These are phyloP conservation scores for Anarsia innoxiella DNA, from an alignment of 2,888 invertebrate genomes.

Conservation along the genomic window DNA sequence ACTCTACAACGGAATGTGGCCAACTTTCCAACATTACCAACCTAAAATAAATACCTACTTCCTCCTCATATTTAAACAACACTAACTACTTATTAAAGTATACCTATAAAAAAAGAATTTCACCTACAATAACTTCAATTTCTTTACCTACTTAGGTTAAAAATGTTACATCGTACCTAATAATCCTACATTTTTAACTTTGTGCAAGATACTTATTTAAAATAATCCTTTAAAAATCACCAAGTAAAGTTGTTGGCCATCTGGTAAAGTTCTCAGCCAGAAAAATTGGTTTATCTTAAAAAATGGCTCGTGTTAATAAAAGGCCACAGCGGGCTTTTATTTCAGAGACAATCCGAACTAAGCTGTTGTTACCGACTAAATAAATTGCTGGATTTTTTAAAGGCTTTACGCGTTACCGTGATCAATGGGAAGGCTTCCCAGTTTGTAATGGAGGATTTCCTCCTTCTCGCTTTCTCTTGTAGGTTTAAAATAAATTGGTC, in stretches of 20 bases:
- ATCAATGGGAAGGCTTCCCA: constrained; percentile 51
- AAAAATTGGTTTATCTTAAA: constrained; percentile 1
- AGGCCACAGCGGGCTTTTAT: constrained; percentile 11
- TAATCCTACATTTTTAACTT: too few relatives aligned
- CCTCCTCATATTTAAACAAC: too few relatives aligned
- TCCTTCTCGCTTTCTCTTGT: constrained; percentile 31
- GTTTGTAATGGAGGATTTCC: constrained; percentile 58
- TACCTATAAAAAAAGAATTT: too few relatives aligned
- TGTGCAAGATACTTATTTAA: too few relatives aligned
- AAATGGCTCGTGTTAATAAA: background rate
- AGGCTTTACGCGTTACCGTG: constrained; percentile 67
- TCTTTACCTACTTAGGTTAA: too few relatives aligned
- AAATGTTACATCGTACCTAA: too few relatives aligned
- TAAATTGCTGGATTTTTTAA: constrained; percentile 69
- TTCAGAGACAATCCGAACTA: constrained; percentile 19
- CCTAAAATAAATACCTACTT: too few relatives aligned
- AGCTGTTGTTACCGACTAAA: constrained; percentile 58
- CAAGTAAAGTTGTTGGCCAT: too few relatives aligned
- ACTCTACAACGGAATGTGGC: constrained; percentile 26
- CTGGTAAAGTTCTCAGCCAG: background rate
- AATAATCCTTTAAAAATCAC: too few relatives aligned
- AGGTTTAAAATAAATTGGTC: background rate
- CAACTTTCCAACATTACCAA: constrained; percentile 14
- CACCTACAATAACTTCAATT: too few relatives aligned
- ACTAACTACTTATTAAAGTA: too few relatives aligned